Base-by-base conservation (phyloP, 2,113 vertebrate species). In the Menidia beryllina region DNA sequence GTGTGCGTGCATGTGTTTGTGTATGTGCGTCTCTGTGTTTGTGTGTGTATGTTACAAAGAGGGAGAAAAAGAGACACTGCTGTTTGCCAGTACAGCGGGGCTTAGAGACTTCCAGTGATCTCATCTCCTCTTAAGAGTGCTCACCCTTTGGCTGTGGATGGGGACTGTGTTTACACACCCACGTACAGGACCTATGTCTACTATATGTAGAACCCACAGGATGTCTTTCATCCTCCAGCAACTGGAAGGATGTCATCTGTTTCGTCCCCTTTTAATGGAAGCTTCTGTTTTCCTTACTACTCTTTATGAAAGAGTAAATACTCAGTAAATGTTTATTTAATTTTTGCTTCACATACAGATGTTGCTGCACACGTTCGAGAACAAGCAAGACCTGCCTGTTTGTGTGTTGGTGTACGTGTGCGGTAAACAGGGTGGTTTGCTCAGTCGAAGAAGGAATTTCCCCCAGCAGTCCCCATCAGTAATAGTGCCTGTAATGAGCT, bases 231-330 rank as follows among this genome's bases (percentile, higher is more conserved):
- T 20, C 82, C 60, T 56, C 41, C 47, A 14, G 50, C 36, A 60
- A 56, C 63, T 67, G 70, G 50, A 49, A 38, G 24, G 56, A 84
- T 48, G 27, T 24, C 25, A 69, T 12, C 12, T 17, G 52, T 66
- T 53, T 51, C 69, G 19, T 49, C 62, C 71, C 38, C 17, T 65
- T 45, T n/a, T 63, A 41, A 51, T 1, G 3, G 47, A 50, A 63
- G 25, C 71, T 69, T 61, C 50, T 23, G 7, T n/a, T 58, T 41
- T 25, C 41, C 41, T 65, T 12, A 82, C 94, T 12, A 82, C 94
- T 93, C 92, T 92, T 88, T 83, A 92, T 89, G 89, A 90, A 89
- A 91, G 90, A 93, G 93, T 93, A 95, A 96, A 96, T 94, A 95
- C 95, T 86, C 93, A 12, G 59, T 47, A 63, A 81, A 75, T 71